Base-by-base conservation (phyloP, 2,797 vertebrate species). In the Acipenser oxyrinchus region DNA sequence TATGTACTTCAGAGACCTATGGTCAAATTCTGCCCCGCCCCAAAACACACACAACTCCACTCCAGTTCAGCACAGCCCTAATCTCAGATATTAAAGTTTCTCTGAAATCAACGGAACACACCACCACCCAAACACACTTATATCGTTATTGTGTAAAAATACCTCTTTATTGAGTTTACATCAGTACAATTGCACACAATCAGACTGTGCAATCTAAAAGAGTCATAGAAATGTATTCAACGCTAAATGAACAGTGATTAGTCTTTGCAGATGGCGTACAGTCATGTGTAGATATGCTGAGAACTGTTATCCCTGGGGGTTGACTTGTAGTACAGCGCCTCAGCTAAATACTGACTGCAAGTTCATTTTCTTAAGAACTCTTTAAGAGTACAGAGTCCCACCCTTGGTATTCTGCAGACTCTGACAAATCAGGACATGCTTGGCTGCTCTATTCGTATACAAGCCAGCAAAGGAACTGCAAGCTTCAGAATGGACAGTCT, bases 111-210 rank as follows among this genome's bases (percentile, higher is more conserved):
- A 37, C 3, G 37, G 37, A 37, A 37, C 37, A 37, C 37, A 37
- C 37, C 37, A 37, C 37, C 37, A 37, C 3, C 37, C 37, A 37
- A 23, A 71, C 68, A 0, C 49, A 0, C n/a, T 66, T 63, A 72
- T 37, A 4, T 37, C 5, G 37, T 62, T 74, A 37, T 76, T 79
- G 79, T 84, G 83, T 84, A 85, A 87, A 87, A 87, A 87, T 83
- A 87, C 82, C 71, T 84, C 73, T 80, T 82, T 84, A 82, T 83
- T 80, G 74, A 78, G 81, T 83, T 81, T 76, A 78, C 79, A 75
- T 82, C 74, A 68, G 81, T 77, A 80, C 80, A 82, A 80, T 80
- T 81, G 80, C 79, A 81, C 80, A 83, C 79, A 79, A 82, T 82
- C 81, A 74, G 78, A 76, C 74, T 80, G 79, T 81, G 83, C 81